Base-by-base conservation (phyloP, 2,888 invertebrate species). In the Lamellibrachia columna region DNA sequence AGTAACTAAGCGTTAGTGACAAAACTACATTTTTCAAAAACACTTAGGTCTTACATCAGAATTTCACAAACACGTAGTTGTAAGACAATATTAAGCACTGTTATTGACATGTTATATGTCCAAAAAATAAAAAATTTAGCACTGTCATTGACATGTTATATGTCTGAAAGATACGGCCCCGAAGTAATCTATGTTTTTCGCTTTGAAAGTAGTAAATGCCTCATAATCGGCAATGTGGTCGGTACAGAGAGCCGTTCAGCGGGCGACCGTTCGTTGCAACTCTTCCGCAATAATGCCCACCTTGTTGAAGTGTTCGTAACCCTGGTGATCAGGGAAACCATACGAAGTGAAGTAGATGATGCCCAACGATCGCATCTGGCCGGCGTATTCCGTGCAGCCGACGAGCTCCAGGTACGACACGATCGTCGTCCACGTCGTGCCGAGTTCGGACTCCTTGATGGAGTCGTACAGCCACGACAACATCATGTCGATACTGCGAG, bases 261-360 rank as follows among this genome's bases (percentile, higher is more conserved):
- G 60, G 60, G 1, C 22, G 4, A 8, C 60, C 22, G 22, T 60
- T 22, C 11, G 60, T 2, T 60, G 60, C 15, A 4, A 60, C 11
- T 98, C 98, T 93, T 98, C 97, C 3, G 98, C 98, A 91, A 98
- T 97, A 91, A 98, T 98, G 96, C 98, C 98, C 96, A 98, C 98
- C 58, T 98, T 97, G 94, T 98, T 98, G 96, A 98, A 98, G 94
- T 97, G 97, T 90, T 98, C 97, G 96, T 98, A 98, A 93, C 98
- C 98, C 90, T 97, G 97, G 0, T 97, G 97, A 8, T 97, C 97
- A 1, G 98, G 97, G 92, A 95, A 95, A 6, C 97, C 97, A 0
- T 98, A 98, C 94, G 98, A 97, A 0, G 98, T 98, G 95, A 98
- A 98, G 96, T 98, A 98, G 96, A 98, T 98, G 94, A 98, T 98